These are phyloP conservation scores for Sturnira hondurensis DNA, from an alignment of 2,113 vertebrate genomes.

Conservation along the genomic window DNA sequence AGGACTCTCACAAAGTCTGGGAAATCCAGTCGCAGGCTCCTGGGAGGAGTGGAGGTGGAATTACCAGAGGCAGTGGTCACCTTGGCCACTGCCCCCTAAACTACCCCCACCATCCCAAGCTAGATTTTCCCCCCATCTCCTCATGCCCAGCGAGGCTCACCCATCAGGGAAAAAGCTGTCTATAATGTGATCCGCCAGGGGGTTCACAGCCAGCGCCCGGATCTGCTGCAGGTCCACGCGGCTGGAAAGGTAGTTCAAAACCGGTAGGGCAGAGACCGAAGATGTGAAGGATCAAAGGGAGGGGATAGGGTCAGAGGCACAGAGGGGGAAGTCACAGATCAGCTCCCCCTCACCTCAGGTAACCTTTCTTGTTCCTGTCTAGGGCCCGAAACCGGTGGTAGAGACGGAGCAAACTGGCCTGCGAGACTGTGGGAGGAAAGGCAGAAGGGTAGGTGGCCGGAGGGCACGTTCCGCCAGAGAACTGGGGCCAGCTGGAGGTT, in stretches of 20 bases:
- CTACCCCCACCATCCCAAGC: accelerated
- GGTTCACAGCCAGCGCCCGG: conserved; percentile 81
- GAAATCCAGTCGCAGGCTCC: conserved; percentile 83
- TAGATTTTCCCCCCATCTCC: neutral
- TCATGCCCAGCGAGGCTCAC: conserved; percentile 46
- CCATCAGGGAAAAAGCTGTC: conserved; percentile 82
- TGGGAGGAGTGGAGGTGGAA: neutral
- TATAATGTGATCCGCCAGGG: conserved; percentile 85
- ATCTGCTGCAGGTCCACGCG: conserved; percentile 80
- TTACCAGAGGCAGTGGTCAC: neutral
- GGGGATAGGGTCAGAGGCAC: neutral
- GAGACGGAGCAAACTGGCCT: conserved; percentile 81
- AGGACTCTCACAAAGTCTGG: conserved; percentile 81
- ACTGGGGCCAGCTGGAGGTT: accelerated
- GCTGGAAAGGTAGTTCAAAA: conserved; percentile 62
- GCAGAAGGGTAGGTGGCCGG: neutral
- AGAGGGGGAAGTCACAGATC: neutral
- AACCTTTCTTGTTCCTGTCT: conserved; percentile 81
- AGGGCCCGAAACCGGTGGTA: conserved; percentile 81
- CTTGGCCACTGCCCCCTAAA: accelerated
- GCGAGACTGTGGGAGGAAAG: conserved; percentile 37
- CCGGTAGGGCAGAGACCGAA: neutral
- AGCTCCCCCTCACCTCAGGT: conserved; percentile 77
- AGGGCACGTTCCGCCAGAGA: accelerated
- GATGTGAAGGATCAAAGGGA: no score